phyloP scores from a whole-genome alignment of 2,888 invertebrate genomes.

The Toxonevra muliebris region DNA sequence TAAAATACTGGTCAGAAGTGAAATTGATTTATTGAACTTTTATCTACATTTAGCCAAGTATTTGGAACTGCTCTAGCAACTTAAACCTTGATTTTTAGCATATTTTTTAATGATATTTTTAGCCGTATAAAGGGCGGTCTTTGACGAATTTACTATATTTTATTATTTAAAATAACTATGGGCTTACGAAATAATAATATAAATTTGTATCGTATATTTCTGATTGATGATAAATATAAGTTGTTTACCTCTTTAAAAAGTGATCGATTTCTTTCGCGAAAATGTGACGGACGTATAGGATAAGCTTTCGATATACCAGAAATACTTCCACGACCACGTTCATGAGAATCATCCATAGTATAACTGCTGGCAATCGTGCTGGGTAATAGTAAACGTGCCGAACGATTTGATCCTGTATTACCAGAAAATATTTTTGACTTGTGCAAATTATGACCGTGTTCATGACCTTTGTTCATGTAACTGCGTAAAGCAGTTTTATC shows the following conservation, averaged over 20 bases:
- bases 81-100: too few species aligned
- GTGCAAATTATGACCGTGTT: background rate
- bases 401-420: constrained; percentile 34
- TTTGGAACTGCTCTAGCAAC: too few species aligned
- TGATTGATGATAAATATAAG: background rate
- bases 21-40: too few species aligned
- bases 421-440: constrained; percentile 33
- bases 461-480: constrained; percentile 6
- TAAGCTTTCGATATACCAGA: constrained; percentile 47
- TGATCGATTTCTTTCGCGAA: constrained; percentile 60
- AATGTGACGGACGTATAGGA: constrained; percentile 55
- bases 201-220: too few species aligned
- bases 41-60: too few species aligned
- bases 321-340: constrained; percentile 25
- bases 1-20: too few species aligned
- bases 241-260: constrained; percentile 54
- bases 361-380: constrained; percentile 30
- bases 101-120: too few species aligned
- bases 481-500: constrained; percentile 34
- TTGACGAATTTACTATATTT: too few species aligned
- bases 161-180: too few species aligned
- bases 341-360: constrained; percentile 4
- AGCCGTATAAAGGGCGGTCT: too few species aligned
- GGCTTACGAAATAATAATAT: too few species aligned
- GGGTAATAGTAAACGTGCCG: constrained; percentile 40